A percentile compares a stretch with the other conserved stretches of the same genome.
phyloP scores from a whole-genome alignment of 2,113 vertebrate genomes.

The Falcunculus frontatus region DNA sequence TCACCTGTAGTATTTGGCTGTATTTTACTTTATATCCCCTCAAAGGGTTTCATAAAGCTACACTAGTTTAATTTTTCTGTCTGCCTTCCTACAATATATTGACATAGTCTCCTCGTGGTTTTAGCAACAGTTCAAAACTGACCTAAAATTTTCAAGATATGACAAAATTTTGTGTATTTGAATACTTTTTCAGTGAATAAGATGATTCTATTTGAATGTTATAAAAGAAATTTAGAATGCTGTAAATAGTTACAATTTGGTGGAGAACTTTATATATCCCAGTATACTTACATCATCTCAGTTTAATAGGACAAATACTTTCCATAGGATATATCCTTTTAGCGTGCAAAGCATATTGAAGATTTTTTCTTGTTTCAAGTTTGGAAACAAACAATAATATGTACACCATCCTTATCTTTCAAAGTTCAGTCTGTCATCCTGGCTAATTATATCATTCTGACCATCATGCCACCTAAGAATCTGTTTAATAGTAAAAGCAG shows the following conservation, averaged over 20 bases:
- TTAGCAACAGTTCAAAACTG: neutral
- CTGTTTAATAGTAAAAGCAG: neutral
- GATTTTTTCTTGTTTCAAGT: neutral
- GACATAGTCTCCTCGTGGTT: neutral
- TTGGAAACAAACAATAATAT: neutral
- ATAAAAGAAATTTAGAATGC: neutral
- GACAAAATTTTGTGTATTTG: neutral
- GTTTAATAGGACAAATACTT: constrained; percentile 2
- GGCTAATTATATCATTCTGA: neutral
- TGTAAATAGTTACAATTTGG: neutral
- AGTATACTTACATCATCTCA: neutral
- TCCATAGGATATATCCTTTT: neutral
- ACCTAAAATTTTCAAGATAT: neutral
- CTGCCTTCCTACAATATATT: neutral
- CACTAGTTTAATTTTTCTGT: neutral
- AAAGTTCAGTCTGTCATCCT: neutral
- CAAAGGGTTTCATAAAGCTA: neutral
- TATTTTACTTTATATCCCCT: neutral
- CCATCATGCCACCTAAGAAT: neutral
- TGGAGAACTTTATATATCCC: neutral
- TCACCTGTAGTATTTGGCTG: neutral
- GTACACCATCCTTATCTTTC: neutral
- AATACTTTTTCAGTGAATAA: neutral
- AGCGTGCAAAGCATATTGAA: neutral
- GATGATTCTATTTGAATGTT: neutral